Conservation (phyloP, 2,797 vertebrate species). For the Alosa sapidissima region DNA sequence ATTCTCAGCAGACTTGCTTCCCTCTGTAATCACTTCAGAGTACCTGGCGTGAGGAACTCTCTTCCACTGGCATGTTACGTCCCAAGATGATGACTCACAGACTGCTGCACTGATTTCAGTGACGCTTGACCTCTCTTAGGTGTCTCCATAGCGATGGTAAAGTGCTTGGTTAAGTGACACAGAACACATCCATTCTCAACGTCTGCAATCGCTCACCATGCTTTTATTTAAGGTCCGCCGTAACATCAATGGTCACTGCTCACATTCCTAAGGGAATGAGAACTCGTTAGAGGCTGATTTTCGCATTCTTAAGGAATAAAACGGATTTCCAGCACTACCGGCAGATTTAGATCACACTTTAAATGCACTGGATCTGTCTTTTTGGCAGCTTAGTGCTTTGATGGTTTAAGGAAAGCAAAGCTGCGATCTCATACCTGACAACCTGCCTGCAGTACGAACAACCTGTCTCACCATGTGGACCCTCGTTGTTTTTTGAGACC, state of each 20-base stretch:
- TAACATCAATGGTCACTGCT: background rate
- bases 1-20: background rate
- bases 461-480: background rate
- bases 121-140: slow-evolving; percentile 36
- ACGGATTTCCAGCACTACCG: background rate
- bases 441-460: background rate
- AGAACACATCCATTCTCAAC: background rate
- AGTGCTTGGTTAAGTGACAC: slow-evolving; percentile 17
- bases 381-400: background rate
- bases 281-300: background rate
- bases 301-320: background rate
- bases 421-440: background rate
- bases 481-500: background rate
- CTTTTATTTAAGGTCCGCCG: background rate
- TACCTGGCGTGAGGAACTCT: background rate
- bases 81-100: slow-evolving; percentile 21
- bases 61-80: background rate
- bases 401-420: background rate
- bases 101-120: background rate
- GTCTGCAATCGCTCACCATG: background rate
- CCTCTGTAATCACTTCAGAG: background rate
- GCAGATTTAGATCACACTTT: background rate
- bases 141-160: slow-evolving; percentile 20
- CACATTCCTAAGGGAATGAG: background rate
- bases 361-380: background rate